These are phyloP conservation scores for Cosmopolites sordidus DNA, from an alignment of 2,888 invertebrate species.

Conservation along the genomic window DNA sequence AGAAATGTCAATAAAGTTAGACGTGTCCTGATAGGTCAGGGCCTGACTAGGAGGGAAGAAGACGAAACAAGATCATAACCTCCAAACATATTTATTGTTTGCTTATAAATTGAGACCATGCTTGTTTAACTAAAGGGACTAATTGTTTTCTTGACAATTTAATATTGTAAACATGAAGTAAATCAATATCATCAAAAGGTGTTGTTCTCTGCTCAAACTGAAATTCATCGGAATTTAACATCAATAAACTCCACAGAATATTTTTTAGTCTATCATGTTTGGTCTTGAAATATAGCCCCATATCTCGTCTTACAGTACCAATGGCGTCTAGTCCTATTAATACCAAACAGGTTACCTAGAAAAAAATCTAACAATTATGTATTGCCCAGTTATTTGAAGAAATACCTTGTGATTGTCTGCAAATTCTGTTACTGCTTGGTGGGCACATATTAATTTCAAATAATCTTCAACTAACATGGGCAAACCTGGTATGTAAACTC, in stretches of 20 bases:
- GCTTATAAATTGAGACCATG: conserved; percentile 29
- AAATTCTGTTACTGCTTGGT: conserved; percentile 52
- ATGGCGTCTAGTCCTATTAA: conserved; percentile 61
- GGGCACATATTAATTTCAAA: conserved; percentile 50
- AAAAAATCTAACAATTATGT: neutral
- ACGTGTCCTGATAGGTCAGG: too few species aligned
- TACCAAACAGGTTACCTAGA: conserved; percentile 49
- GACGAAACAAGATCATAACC: too few species aligned
- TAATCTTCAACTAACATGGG: conserved; percentile 63
- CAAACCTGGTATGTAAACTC: conserved; percentile 53
- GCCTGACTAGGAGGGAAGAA: too few species aligned
- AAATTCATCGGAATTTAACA: conserved; percentile 40
- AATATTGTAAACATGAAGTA: conserved; percentile 58
- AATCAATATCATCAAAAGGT: conserved; percentile 48
- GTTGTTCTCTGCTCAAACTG: conserved; percentile 43
- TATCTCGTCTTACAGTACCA: conserved; percentile 54
- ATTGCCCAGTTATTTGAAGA: neutral
- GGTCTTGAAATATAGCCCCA: conserved; percentile 47
- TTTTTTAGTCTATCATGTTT: conserved; percentile 42
- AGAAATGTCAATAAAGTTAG: too few species aligned
- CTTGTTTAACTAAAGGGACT: conserved; percentile 58
- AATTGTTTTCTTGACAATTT: conserved; percentile 66
- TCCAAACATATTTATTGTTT: too few species aligned
- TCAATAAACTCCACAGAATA: conserved; percentile 42
- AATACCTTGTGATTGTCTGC: conserved; percentile 42